phyloP scores from a whole-genome alignment of 2,888 invertebrate genomes.

The Tachina grossa region DNA sequence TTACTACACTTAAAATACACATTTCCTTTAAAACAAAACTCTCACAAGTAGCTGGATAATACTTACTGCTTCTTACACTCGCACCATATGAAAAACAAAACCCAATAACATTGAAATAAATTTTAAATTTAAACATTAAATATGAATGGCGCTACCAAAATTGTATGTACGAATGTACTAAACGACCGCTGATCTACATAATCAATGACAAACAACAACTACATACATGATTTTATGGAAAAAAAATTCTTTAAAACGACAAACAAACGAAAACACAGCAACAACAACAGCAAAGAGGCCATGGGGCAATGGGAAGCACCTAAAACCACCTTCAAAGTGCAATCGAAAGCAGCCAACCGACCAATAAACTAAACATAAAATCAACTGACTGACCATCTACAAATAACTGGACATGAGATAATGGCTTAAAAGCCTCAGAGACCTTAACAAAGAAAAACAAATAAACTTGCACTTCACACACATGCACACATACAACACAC shows the following conservation, averaged over 20 bases:
- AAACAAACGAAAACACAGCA: constrained; percentile 11
- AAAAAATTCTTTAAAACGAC: constrained; percentile 44
- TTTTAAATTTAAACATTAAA: constrained; percentile 58
- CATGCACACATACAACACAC: background rate
- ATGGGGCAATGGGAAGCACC: constrained; percentile 27
- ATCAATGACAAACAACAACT: constrained; percentile 66
- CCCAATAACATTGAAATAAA: constrained; percentile 51
- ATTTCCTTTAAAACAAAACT: constrained; percentile 14
- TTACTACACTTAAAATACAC: background rate
- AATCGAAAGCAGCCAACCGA: constrained; percentile 26
- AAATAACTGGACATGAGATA: constrained; percentile 31
- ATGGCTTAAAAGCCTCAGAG: constrained; percentile 51
- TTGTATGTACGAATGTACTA: constrained; percentile 45
- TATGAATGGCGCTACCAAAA: constrained; percentile 67
- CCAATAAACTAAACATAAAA: constrained; percentile 1
- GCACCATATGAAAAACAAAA: background rate
- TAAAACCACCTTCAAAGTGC: constrained; percentile 57
- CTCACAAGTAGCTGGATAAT: constrained; percentile 26
- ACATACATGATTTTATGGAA: constrained; percentile 55
- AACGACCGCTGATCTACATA: constrained; percentile 64
- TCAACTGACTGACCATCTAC: constrained; percentile 37
- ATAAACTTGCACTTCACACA: constrained; percentile 4
- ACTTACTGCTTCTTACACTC: background rate
- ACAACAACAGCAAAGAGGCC: constrained; percentile 15
- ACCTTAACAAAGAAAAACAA: constrained; percentile 29